Evolutionary conservation across 2,888 invertebrate genomes (phyloP).

Genomic region (Melipona beecheii): DNA sequence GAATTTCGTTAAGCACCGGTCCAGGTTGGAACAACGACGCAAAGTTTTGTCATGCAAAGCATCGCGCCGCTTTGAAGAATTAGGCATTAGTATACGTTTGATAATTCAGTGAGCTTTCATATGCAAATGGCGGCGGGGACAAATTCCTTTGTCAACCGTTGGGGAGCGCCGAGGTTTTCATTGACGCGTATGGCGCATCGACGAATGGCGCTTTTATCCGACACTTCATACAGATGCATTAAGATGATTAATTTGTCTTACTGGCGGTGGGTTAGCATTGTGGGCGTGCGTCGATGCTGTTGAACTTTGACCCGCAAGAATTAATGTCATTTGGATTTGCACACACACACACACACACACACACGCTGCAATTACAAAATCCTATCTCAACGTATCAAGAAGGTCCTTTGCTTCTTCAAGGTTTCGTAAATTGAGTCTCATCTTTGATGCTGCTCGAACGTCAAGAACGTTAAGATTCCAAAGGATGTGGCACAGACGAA

Average conservation of each 20-base stretch:
- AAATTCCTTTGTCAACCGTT: background rate
- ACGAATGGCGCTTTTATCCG: background rate
- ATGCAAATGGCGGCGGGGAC: background rate
- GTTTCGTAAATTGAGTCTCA: too few species aligned
- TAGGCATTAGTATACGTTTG: slow-evolving; percentile 6
- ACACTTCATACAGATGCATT: background rate
- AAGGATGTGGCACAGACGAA: too few species aligned
- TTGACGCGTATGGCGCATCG: background rate
- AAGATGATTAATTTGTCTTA: background rate
- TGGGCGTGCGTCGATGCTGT: too few species aligned
- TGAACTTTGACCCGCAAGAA: background rate
- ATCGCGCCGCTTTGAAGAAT: background rate
- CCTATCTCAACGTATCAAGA: too few species aligned
- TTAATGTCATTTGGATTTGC: background rate
- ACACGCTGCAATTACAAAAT: too few species aligned
- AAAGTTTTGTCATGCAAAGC: background rate
- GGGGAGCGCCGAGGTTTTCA: background rate
- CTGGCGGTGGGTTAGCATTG: background rate
- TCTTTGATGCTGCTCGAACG: too few species aligned
- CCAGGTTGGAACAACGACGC: background rate
- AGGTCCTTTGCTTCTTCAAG: too few species aligned
- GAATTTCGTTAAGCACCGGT: slow-evolving; percentile 3
- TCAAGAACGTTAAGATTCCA: too few species aligned
- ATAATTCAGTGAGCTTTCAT: background rate
- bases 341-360: too few species aligned